These are phyloP conservation scores for Tor tambroides DNA, from an alignment of 2,113 vertebrate genomes.

Conservation along the genomic window DNA sequence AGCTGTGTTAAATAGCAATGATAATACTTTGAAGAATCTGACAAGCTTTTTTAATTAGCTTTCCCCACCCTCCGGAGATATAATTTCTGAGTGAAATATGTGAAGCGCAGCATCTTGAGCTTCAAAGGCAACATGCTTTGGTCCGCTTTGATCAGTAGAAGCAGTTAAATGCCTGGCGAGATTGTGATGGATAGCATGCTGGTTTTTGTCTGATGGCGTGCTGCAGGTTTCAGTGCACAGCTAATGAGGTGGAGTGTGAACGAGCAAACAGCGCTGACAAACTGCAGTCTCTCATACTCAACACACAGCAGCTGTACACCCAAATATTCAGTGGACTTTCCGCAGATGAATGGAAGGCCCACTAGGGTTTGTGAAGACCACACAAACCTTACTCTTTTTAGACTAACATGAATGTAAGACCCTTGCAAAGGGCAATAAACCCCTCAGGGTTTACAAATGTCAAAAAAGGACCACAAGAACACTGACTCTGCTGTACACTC, in stretches of 20 bases:
- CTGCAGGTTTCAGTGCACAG: constrained; percentile 16
- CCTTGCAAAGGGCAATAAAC: background rate
- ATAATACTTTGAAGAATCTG: constrained; percentile 33
- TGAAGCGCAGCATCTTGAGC: background rate
- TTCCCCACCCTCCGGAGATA: background rate
- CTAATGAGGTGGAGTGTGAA: background rate
- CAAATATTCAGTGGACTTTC: background rate
- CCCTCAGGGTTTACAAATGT: background rate
- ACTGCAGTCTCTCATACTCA: constrained; percentile 5
- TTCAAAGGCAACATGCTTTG: constrained; percentile 35
- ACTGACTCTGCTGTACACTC: background rate
- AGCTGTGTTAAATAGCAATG: constrained; percentile 39
- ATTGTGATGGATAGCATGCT: constrained; percentile 34
- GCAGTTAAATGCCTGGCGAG: constrained; percentile 8
- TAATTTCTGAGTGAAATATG: constrained; percentile 10
- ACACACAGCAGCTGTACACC: background rate
- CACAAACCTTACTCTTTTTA: background rate
- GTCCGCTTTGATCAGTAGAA: constrained; percentile 24
- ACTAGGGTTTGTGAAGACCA: background rate
- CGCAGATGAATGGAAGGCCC: background rate
- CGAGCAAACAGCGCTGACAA: background rate
- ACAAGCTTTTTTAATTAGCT: constrained; percentile 5
- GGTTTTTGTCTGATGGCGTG: constrained; percentile 6
- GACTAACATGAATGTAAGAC: background rate
- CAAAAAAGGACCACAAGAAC: background rate